Evolutionary conservation across 2,113 vertebrate species (phyloP).

Genomic region (Bagarius yarrelli): DNA sequence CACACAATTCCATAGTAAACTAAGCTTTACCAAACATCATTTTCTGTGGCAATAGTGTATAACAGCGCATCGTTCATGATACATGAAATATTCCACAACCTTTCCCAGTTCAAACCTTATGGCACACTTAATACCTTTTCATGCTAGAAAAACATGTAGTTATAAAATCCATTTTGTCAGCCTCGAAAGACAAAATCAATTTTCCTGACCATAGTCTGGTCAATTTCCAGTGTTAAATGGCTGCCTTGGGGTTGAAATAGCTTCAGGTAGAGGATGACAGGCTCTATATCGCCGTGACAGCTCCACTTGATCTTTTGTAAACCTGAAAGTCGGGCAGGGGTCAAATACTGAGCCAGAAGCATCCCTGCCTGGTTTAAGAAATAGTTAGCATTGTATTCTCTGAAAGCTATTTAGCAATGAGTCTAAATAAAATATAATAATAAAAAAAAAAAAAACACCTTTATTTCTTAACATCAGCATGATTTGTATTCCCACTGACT

Average conservation of each 20-base stretch:
- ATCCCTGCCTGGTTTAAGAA: background rate
- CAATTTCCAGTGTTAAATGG: conserved; percentile 12
- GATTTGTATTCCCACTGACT: background rate
- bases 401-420: background rate
- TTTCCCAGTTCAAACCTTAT: background rate
- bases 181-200: conserved; percentile 18
- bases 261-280: background rate
- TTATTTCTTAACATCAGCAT: background rate
- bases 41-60: background rate
- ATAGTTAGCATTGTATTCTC: background rate
- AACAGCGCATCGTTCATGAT: background rate
- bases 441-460: no score
- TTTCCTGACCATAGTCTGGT: background rate
- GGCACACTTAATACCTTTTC: background rate
- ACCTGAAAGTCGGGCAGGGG: background rate
- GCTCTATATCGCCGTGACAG: conserved; percentile 17
- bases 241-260: conserved; percentile 12
- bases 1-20: background rate
- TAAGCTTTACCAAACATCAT: background rate
- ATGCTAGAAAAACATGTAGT: background rate
- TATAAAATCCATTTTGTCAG: conserved; percentile 27
- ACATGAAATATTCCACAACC: background rate
- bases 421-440: no score
- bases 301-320: conserved; percentile 18
- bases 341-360: conserved; percentile 5